These are phyloP conservation scores for Rhadina sibilatrix DNA, from an alignment of 2,113 vertebrate genomes.

Conservation along the genomic window DNA sequence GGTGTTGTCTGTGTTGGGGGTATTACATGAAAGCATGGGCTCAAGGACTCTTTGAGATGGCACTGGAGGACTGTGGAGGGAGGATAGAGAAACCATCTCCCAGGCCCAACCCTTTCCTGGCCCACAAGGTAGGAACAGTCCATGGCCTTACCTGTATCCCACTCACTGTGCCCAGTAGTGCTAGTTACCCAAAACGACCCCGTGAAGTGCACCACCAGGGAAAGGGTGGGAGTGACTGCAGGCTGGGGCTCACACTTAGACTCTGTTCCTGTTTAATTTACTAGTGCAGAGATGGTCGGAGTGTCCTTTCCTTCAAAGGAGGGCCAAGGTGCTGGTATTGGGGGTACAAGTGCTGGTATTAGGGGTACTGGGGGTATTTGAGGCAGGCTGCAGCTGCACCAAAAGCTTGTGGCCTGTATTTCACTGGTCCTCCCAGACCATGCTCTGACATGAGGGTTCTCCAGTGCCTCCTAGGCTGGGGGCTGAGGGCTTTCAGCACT, in stretches of 20 bases:
- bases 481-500: neutral
- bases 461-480: neutral
- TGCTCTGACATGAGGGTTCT: fast-evolving
- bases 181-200: neutral
- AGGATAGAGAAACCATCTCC: neutral
- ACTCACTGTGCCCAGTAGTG: neutral
- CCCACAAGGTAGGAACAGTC: neutral
- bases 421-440: neutral
- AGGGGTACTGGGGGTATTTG: neutral
- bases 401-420: neutral
- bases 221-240: neutral
- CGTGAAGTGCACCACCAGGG: fast-evolving
- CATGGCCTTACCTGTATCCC: neutral
- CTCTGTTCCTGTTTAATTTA: neutral
- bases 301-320: neutral
- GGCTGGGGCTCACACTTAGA: neutral
- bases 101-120: neutral
- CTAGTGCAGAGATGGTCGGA: neutral
- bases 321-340: neutral
- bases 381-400: neutral
- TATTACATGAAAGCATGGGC: neutral
- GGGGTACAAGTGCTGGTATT: neutral
- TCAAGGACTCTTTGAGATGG: neutral
- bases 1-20: neutral
- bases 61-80: neutral